phyloP scores from a whole-genome alignment of 2,888 invertebrate genomes.

The Hirtodrosophila confusa region DNA sequence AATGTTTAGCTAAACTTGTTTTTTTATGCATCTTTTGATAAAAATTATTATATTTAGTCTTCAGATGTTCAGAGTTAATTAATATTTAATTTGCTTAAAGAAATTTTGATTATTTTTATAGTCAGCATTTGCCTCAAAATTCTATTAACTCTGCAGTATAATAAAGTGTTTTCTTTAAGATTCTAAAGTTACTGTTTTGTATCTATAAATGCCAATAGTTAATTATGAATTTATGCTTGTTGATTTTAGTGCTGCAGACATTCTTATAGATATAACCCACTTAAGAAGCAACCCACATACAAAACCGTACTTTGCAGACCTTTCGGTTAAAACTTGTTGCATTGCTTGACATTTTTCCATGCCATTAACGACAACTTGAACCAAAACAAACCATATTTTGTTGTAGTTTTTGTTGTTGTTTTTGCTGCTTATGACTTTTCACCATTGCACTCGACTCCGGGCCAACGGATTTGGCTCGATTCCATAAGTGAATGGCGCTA shows the following conservation, averaged over 20 bases:
- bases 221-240: no score
- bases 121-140: no score
- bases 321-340: slow-evolving; percentile 28
- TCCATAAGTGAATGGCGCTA: slow-evolving; percentile 66
- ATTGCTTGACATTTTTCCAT: slow-evolving; percentile 70
- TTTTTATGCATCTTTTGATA: no score
- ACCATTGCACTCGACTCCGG: slow-evolving; percentile 71
- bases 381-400: slow-evolving; percentile 53
- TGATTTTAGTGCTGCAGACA: not conserved
- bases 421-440: slow-evolving; percentile 69
- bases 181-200: no score
- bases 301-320: slow-evolving; percentile 26
- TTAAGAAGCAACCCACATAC: slow-evolving; percentile 5
- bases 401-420: slow-evolving; percentile 19
- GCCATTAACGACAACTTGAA: slow-evolving; percentile 67
- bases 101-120: no score
- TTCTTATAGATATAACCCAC: not conserved
- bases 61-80: no score
- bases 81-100: no score
- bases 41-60: no score
- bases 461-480: slow-evolving; percentile 43
- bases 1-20: no score
- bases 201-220: no score
- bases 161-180: no score
- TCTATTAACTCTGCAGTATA: no score